Base-by-base conservation (phyloP, 2,797 vertebrate genomes). In the Labroides dimidiatus region DNA sequence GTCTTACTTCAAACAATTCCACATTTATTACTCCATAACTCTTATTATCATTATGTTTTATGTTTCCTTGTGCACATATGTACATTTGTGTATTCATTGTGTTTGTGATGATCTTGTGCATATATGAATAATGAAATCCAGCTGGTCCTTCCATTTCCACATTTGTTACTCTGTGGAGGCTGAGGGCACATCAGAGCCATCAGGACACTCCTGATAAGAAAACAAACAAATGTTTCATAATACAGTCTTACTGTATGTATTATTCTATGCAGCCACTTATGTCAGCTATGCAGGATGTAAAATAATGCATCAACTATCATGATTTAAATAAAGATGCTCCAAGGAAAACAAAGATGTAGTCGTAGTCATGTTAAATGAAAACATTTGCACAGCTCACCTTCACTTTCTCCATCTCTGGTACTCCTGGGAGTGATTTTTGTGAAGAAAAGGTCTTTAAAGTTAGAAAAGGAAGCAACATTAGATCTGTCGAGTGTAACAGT, bases 381-480 rank as follows among this genome's bases (percentile, higher is more conserved):
- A 58, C 23, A 21, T 23, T 11, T 44, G 36, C 15, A 71, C 10
- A 58, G 16, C 78, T 87, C 61, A 95, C 95, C 93, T 95, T 95
- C 45, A 94, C 91, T 64, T 88, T 89, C 10, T 94, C 93, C 74
- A 94, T 83, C 69, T 95, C 94, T 55, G 93, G 91, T 74, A 92
- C 87, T 21, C 93, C 94, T 23, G 95, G 95, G 43, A 96, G 93
- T 0, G 95, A 96, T 64, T 95, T 96, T 85, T 96, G 95, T 55
- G 95, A 90, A 42, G 94, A 93, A 84, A 96, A 93, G 23, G 93
- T 89, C 95, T 96, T 77, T 10, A 52, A 75, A 33, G 56, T 13
- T 42, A 75, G 17, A 71, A 12, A 45, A 41, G 8, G 11, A 17
- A 41, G 36, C 49, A 39, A 60, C 11, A 27, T 56, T 19, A 77